A percentile compares a stretch with the other conserved stretches of the same genome.
Conservation (phyloP, 2,797 vertebrate species). For the Channallabes apus region DNA sequence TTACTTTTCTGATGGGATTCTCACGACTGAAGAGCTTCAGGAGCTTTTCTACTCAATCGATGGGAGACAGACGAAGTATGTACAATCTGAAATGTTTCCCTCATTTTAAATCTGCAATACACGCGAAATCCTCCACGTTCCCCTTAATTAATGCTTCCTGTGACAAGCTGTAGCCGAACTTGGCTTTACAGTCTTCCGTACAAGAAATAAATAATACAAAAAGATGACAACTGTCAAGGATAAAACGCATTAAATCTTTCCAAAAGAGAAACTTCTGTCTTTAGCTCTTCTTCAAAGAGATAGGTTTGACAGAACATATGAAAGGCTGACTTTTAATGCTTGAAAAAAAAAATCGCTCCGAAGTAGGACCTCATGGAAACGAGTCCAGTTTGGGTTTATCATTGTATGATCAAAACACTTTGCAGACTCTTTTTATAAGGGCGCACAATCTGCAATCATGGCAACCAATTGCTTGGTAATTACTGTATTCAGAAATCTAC, state of each 20-base stretch:
- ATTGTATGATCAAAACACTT: conserved; percentile 49
- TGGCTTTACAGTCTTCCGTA: background rate
- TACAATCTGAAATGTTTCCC: conserved; percentile 19
- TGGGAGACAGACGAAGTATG: conserved; percentile 86
- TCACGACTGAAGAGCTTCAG: conserved; percentile 87
- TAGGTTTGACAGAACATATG: conserved; percentile 23
- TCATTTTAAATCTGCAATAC: too few species aligned
- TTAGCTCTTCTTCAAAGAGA: conserved; percentile 16
- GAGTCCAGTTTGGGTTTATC: conserved; percentile 44
- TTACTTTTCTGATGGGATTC: conserved; percentile 92
- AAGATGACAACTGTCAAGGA: background rate
- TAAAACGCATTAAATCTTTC: background rate
- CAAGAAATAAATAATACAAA: conserved; percentile 3
- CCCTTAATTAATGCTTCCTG: conserved; percentile 7
- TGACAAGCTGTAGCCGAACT: background rate
- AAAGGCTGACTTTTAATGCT: conserved; percentile 12
- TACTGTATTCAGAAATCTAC: conserved; percentile 51
- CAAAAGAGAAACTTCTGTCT: conserved; percentile 33
- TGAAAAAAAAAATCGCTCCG: conserved; percentile 14
- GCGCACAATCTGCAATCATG: conserved; percentile 53
- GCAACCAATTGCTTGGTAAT: conserved; percentile 54
- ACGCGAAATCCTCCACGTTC: background rate
- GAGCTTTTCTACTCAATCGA: conserved; percentile 93
- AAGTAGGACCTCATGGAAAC: conserved; percentile 29
- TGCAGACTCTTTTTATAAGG: conserved; percentile 50